Evolutionary conservation across 2,797 vertebrate genomes (phyloP).

Genomic region (Parotocinclus haroldoi): DNA sequence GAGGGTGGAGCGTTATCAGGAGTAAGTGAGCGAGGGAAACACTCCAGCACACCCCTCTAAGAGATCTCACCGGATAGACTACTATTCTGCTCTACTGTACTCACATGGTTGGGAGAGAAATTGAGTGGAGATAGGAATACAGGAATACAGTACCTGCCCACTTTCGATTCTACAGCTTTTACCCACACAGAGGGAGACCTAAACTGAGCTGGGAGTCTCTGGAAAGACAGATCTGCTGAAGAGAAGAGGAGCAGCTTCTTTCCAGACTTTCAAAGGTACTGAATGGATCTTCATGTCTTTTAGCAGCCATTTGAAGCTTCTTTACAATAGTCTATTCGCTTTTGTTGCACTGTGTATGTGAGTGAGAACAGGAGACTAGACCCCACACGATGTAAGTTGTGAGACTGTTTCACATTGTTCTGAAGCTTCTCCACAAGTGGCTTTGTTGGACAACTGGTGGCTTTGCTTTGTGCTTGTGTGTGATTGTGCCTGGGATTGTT

Average conservation of each 20-base stretch:
- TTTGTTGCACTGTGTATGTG: no score
- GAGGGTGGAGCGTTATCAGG: conserved; percentile 12
- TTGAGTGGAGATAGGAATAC: conserved; percentile 26
- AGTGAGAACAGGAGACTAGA: no score
- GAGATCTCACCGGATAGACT: conserved; percentile 32
- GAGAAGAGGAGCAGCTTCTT: conserved; percentile 11
- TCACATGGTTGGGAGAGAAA: conserved; percentile 39
- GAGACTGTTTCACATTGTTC: neutral
- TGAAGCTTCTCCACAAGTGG: neutral
- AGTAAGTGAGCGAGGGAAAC: conserved; percentile 11
- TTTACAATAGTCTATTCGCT: no score
- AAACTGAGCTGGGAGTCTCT: conserved; percentile 9
- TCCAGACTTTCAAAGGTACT: conserved; percentile 13
- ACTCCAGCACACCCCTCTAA: conserved; percentile 28
- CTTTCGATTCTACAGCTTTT: conserved; percentile 6
- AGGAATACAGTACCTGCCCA: conserved; percentile 14
- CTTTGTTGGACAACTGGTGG: conserved; percentile 25
- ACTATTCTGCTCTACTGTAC: no score
- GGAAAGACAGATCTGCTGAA: neutral
- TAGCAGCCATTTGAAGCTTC: neutral
- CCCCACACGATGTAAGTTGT: no score
- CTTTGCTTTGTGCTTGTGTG: conserved; percentile 1
- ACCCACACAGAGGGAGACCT: conserved; percentile 14
- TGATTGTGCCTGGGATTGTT: conserved; percentile 19
- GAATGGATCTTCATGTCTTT: neutral